Percentiles rank a stretch among this genome's conserved stretches.
phyloP scores from a whole-genome alignment of 2,888 invertebrate genomes.

The Lypha dubia region DNA sequence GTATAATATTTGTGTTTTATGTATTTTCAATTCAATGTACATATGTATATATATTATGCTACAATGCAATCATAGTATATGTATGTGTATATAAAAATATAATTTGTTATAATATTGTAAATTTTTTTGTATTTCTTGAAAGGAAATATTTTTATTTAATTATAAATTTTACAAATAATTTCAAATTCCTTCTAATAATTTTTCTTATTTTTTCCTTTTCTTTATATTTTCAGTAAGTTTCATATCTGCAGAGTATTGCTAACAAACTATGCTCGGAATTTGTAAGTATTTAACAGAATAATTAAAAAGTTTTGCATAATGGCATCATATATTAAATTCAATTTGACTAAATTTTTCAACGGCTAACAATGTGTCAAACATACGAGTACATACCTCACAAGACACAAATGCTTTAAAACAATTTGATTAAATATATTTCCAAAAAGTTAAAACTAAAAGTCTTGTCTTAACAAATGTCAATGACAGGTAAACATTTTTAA shows the following conservation, averaged over 20 bases:
- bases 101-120: too few relatives aligned
- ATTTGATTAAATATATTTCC: constrained; percentile 1
- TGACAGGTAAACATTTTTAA: constrained; percentile 37
- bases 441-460: not conserved
- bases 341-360: not conserved
- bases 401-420: not conserved
- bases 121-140: not conserved
- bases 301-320: not conserved
- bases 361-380: not conserved
- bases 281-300: constrained; percentile 8
- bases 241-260: not conserved
- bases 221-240: constrained; percentile 22
- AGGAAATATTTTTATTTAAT: not conserved
- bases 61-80: too few relatives aligned
- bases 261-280: not conserved
- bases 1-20: too few relatives aligned
- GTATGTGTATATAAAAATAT: too few relatives aligned
- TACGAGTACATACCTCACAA: not conserved
- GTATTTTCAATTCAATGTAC: too few relatives aligned
- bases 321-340: not conserved
- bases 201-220: not conserved
- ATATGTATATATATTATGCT: too few relatives aligned
- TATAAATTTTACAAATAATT: not conserved
- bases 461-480: constrained; percentile 1
- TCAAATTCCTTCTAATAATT: not conserved